A percentile compares a stretch with the other conserved stretches of the same genome.
Evolutionary conservation across 1,140 invertebrate genomes (phyloP).

Genomic region (Harpegnathos saltator): DNA sequence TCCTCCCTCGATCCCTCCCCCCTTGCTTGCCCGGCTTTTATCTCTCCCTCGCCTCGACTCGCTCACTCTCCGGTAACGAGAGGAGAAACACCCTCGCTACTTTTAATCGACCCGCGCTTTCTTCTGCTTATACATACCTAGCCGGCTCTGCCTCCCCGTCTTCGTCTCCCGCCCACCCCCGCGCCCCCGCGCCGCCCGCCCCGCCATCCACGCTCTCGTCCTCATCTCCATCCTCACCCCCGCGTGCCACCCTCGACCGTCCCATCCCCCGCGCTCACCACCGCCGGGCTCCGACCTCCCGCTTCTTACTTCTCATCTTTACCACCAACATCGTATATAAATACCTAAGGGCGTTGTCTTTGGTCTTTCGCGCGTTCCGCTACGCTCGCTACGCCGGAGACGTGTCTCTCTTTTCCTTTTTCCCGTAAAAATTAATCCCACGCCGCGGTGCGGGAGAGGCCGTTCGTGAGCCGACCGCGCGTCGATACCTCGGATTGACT

Average conservation of each 20-base stretch:
- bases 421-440: constrained; percentile 21
- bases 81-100: constrained; percentile 87
- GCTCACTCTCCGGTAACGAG: constrained; percentile 83
- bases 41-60: constrained; percentile 70
- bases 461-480: neutral
- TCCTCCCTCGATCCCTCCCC: constrained; percentile 57
- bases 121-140: constrained; percentile 86
- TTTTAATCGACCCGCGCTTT: constrained; percentile 87
- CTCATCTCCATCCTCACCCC: constrained; percentile 78
- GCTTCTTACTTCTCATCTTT: constrained; percentile 82
- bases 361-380: constrained; percentile 75
- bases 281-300: constrained; percentile 53
- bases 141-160: constrained; percentile 64
- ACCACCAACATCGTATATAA: constrained; percentile 83
- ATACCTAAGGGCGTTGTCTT: constrained; percentile 86
- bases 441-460: too few species aligned
- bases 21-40: constrained; percentile 67
- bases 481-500: constrained; percentile 1
- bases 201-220: constrained; percentile 70
- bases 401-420: constrained; percentile 23
- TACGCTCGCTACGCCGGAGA: constrained; percentile 44
- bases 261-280: constrained; percentile 39
- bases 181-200: constrained; percentile 41
- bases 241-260: constrained; percentile 64
- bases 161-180: constrained; percentile 76